phyloP scores from a whole-genome alignment of 37 sponge, comb jelly and placozoan genomes.

The Tethya wilhelma region DNA sequence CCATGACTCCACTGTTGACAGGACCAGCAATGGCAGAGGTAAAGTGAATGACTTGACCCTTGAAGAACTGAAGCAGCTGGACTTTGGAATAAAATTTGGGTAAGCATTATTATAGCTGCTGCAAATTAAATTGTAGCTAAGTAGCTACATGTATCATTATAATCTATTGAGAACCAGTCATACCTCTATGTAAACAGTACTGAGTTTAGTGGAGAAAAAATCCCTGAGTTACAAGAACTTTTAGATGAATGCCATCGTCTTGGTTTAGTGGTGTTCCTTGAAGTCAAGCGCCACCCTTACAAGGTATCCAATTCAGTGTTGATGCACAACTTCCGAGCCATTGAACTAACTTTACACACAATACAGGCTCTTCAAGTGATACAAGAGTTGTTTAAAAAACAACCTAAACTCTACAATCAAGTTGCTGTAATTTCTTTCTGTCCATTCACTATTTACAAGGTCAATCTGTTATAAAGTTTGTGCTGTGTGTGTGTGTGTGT shows the following conservation, averaged over 20 bases:
- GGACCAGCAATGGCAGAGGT: slow-evolving; percentile 50
- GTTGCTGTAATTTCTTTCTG: background rate
- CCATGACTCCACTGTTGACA: slow-evolving; percentile 61
- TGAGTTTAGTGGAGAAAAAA: slow-evolving; percentile 26
- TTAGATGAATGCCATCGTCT: slow-evolving; percentile 40
- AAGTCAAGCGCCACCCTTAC: slow-evolving; percentile 31
- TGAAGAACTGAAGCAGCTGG: slow-evolving; percentile 43
- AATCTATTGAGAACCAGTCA: background rate
- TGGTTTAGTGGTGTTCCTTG: slow-evolving; percentile 54
- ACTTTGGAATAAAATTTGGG: slow-evolving; percentile 46
- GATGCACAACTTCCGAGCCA: background rate
- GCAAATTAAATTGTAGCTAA: background rate
- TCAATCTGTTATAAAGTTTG: no score
- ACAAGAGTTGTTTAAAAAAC: background rate
- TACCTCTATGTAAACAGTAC: background rate
- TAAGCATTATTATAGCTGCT: background rate
- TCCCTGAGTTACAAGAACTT: slow-evolving; percentile 53
- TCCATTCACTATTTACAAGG: no score
- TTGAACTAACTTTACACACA: no score
- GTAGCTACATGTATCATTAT: background rate
- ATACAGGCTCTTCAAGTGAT: background rate
- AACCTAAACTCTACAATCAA: background rate
- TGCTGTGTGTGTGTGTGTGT: background rate
- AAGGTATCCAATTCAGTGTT: slow-evolving; percentile 6
- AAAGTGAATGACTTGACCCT: slow-evolving; percentile 58